A percentile compares a stretch with the other conserved stretches of the same genome.
phyloP scores from a whole-genome alignment of 2,113 vertebrate genomes.

The Ictalurus furcatus region DNA sequence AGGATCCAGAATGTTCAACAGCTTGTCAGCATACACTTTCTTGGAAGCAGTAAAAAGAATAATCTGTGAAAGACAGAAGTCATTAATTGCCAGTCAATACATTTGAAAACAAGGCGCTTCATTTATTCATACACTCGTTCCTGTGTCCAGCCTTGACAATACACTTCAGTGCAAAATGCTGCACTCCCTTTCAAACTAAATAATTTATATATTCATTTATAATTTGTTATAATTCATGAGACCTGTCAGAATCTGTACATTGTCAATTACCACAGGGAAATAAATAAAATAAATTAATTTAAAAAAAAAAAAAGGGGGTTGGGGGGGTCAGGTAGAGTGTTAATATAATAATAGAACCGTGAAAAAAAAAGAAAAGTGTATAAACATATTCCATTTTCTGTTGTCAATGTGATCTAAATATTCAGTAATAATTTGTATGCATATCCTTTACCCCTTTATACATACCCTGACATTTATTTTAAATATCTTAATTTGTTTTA shows the following conservation, averaged over 20 bases:
- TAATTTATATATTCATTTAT: background rate
- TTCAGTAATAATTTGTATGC: background rate
- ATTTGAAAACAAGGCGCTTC: background rate
- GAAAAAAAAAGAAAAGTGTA: background rate
- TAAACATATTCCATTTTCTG: background rate
- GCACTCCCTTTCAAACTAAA: background rate
- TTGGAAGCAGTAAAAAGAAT: conserved; percentile 99
- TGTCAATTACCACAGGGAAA: background rate
- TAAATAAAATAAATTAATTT: too few species aligned
- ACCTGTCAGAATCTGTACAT: background rate
- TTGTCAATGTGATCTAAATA: background rate
- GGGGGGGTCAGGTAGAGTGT: background rate
- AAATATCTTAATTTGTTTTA: background rate
- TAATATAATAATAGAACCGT: background rate
- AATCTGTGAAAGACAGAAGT: conserved; percentile 74
- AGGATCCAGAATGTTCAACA: conserved; percentile 98
- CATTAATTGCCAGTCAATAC: background rate
- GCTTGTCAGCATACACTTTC: conserved; percentile 99
- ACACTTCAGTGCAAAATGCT: background rate
- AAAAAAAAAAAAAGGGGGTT: too few species aligned
- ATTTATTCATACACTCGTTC: background rate
- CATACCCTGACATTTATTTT: background rate
- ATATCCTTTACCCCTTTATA: too few species aligned
- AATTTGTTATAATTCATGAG: background rate
- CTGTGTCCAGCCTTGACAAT: too few species aligned